Evolutionary conservation across 2,888 invertebrate genomes (phyloP).

Genomic region (Ophion slaviceki): DNA sequence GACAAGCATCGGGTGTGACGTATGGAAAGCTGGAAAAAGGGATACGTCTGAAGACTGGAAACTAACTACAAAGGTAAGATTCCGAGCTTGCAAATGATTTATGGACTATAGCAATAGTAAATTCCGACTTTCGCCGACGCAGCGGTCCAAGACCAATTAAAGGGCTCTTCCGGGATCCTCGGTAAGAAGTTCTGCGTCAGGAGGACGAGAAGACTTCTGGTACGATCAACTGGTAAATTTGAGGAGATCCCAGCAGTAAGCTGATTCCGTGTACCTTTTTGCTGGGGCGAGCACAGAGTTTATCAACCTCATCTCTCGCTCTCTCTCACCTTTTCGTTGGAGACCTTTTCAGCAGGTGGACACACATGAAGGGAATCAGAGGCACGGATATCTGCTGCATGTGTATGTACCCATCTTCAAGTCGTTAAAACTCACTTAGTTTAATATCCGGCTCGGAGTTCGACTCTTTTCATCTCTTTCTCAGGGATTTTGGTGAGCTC

Average conservation of each 20-base stretch:
- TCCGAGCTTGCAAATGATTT: neutral
- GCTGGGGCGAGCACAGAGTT: constrained; percentile 11
- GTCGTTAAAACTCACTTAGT: constrained; percentile 82
- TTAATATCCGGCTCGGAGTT: constrained; percentile 77
- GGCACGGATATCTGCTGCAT: constrained; percentile 25
- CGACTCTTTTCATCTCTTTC: constrained; percentile 71
- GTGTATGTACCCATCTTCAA: constrained; percentile 58
- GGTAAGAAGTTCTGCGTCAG: constrained; percentile 3
- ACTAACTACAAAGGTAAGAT: neutral
- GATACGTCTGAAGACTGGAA: too few species aligned
- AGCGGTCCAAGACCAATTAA: neutral
- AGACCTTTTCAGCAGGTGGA: constrained; percentile 60
- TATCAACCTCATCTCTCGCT: constrained; percentile 61
- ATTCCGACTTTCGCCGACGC: neutral
- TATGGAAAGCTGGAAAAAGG: too few species aligned
- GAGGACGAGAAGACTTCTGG: constrained; percentile 4
- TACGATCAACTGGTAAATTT: constrained; percentile 32
- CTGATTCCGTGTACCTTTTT: constrained; percentile 13
- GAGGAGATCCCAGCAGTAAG: constrained; percentile 61
- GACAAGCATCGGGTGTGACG: too few species aligned
- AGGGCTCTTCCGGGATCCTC: constrained; percentile 7
- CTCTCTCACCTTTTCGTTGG: constrained; percentile 38
- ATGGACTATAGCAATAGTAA: neutral
- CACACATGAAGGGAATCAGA: constrained; percentile 8
- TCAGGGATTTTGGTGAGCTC: constrained; percentile 56